Evolutionary conservation across 1,140 invertebrate species (phyloP), one percentile per base, ranked within the genome.

Genomic region (Drosophila pallidifrons): DNA sequence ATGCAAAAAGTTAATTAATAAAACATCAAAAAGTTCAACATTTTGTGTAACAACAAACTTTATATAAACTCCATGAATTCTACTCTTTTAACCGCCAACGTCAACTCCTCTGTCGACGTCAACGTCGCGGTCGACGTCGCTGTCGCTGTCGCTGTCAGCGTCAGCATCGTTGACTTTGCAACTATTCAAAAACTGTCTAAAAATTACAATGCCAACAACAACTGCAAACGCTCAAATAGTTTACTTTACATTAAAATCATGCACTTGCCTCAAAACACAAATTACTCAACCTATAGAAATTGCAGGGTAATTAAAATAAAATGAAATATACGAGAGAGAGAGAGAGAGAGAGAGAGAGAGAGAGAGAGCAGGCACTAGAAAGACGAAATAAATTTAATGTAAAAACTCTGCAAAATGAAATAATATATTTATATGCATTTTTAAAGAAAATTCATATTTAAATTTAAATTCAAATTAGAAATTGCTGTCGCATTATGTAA

Each of bases 1-100:
- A 88, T 88, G 83, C 83, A 89, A 88, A 88, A 88, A 89, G 83
- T 88, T 88, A 88, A 88, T 88, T 88, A 88, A 88, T 88, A 88
- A 88, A 88, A 88, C 83, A 88, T 88, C 85, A 88, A 88, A 88
- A 89, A 89, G 83, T 88, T 89, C 74, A 78, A 81, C 85, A 75
- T 83, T 89, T 88, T 87, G 72, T 89, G 83, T 88, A 78, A 81
- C 77, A 89, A 75, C 79, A 76, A 88, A 88, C 83, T 88, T 88
- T 88, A 81, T 88, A 89, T 88, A 89, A 88, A 88, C 85, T 88
- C 81, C 65, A 83, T 88, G 80, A 78, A 82, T 87, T 87, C 82
- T 88, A 88, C 83, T 81, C 83, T 88, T 75, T 82, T 77, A 77
- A 74, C 63, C 79, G 79, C 38, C 52, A 52, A 25, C 64, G 30